phyloP scores from a whole-genome alignment of 2,113 vertebrate species.

The Muscicapa adusta region DNA sequence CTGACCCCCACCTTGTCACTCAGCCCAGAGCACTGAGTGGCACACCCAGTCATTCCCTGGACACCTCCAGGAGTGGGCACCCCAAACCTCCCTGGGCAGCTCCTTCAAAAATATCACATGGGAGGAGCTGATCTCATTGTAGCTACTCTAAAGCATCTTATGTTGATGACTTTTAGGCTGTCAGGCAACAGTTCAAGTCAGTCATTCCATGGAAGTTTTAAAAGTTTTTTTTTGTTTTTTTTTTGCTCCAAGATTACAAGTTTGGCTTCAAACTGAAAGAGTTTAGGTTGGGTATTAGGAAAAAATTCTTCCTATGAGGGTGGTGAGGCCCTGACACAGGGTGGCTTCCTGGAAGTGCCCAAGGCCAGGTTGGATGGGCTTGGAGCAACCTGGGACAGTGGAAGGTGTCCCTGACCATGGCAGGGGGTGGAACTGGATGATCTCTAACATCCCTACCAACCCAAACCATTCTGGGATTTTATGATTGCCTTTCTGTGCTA shows the following conservation, averaged over 20 bases:
- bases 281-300: too few relatives aligned
- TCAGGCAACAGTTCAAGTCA: not conserved
- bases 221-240: not conserved
- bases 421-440: accelerated
- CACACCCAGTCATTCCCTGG: accelerated
- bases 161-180: not conserved
- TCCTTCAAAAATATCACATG: not conserved
- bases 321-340: not conserved
- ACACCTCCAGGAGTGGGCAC: not conserved
- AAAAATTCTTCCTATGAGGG: not conserved
- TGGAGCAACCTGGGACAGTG: not conserved
- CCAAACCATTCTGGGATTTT: not conserved
- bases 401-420: not conserved
- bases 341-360: not conserved
- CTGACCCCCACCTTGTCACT: not conserved
- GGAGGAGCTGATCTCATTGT: not conserved
- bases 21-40: not conserved
- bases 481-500: not conserved
- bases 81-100: not conserved
- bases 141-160: not conserved
- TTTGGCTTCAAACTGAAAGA: not conserved
- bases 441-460: not conserved
- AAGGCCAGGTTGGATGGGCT: accelerated
- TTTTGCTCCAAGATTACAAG: too few relatives aligned
- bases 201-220: not conserved